A percentile compares a stretch with the other conserved stretches of the same genome.
These are phyloP conservation scores for Pseudomyrmex gracilis DNA, from an alignment of 1,140 invertebrate genomes.

Conservation along the genomic window DNA sequence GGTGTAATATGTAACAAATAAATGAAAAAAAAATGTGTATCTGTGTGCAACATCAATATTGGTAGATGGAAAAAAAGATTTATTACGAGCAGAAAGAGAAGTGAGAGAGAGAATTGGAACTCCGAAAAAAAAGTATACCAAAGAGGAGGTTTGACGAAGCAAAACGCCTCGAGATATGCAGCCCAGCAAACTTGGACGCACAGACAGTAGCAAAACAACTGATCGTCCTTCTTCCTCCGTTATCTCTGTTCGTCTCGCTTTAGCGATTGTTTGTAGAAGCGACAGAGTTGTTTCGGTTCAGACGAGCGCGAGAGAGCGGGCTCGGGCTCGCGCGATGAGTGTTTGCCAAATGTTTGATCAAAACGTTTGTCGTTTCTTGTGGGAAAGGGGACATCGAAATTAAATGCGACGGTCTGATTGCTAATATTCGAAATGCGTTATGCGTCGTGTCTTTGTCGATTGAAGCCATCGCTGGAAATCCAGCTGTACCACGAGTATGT, in stretches of 20 bases:
- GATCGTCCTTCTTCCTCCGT: constrained; percentile 66
- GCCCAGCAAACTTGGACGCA: constrained; percentile 73
- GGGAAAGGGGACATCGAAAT: constrained; percentile 76
- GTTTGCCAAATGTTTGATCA: constrained; percentile 85
- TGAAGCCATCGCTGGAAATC: constrained; percentile 22
- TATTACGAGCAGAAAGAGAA: background rate
- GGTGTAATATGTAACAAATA: background rate
- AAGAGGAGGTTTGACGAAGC: constrained; percentile 60
- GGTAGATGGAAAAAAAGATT: background rate
- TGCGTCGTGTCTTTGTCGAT: constrained; percentile 25
- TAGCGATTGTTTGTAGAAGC: constrained; percentile 79
- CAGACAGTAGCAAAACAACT: constrained; percentile 77
- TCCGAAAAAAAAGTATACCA: background rate
- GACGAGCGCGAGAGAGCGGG: constrained; percentile 61
- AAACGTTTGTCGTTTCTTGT: constrained; percentile 83
- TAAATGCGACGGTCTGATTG: constrained; percentile 80
- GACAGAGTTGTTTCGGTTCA: constrained; percentile 78
- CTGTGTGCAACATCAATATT: background rate
- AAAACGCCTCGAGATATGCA: constrained; percentile 76
- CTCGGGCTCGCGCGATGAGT: constrained; percentile 75
- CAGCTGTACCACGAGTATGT: background rate
- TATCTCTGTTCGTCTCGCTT: constrained; percentile 63
- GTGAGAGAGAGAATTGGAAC: background rate
- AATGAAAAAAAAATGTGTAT: background rate
- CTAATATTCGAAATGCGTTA: constrained; percentile 74